Evolutionary conservation across 1,140 invertebrate species (phyloP).

Genomic region (Pygmarrhopalites habei): DNA sequence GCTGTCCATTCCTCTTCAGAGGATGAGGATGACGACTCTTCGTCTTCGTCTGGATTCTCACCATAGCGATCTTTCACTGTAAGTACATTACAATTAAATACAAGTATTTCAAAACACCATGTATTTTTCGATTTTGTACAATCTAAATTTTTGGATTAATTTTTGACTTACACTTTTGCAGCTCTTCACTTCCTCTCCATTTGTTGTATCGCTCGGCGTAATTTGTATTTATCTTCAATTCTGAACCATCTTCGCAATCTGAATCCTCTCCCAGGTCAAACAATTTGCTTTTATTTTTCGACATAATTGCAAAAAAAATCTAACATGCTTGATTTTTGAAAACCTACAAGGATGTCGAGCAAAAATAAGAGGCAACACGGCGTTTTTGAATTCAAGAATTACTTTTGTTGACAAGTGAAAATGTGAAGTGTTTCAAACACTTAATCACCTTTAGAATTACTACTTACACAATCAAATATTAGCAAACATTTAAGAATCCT

Average conservation of each 20-base stretch:
- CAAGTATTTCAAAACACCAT: no score
- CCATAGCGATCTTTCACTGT: conserved; percentile 69
- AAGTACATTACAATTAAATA: no score
- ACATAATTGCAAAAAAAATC: no score
- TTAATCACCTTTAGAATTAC: no score
- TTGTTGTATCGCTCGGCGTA: conserved; percentile 50
- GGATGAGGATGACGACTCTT: conserved; percentile 43
- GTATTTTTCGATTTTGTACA: no score
- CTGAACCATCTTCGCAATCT: conserved; percentile 16
- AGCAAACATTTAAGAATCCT: not conserved
- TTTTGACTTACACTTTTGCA: conserved; percentile 47
- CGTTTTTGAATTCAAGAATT: no score
- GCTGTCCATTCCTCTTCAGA: conserved; percentile 57
- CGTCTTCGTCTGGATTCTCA: conserved; percentile 43
- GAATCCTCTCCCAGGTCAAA: not conserved
- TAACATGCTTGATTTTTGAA: conserved; percentile 1
- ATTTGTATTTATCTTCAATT: conserved; percentile 47
- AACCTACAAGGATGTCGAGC: not conserved
- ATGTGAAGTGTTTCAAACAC: no score
- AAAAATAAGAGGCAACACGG: no score
- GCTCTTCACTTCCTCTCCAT: conserved; percentile 51
- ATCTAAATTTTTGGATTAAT: no score
- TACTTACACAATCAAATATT: no score
- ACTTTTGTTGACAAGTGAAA: no score
- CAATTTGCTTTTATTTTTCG: no score